Base-by-base conservation (phyloP, 2,797 vertebrate species). In the Schizopygopsis pylzovi region DNA sequence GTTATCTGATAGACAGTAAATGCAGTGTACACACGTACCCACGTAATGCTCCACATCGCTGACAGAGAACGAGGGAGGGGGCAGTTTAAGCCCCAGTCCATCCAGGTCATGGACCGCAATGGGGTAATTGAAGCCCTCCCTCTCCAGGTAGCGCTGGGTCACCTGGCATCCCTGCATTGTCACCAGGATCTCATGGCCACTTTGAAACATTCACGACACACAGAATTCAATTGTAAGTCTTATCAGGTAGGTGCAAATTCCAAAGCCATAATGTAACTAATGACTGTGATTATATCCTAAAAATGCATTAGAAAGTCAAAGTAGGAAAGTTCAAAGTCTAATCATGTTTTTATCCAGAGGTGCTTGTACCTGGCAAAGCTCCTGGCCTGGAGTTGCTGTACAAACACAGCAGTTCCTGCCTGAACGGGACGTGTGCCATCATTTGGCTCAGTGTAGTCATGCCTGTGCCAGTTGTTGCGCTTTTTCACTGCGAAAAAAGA, bases 381-480 rank as follows among this genome's bases (percentile, higher is more conserved):
- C 87, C 97, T 96, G 88, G 91, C 95, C 88, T 96, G 96, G 52
- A 99, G 95, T 84, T 98, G 93, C 91, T 95, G 96, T 85, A 99
- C 92, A 10, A 99, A 99, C 85, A 97, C 95, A 22, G 96, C 92
- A 6, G 98, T 99, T 61, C 98, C 98, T 18, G 98, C 97, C 90
- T 99, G 98, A 88, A 99, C 97, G 0, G 97, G 98, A 87, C 95
- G 97, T 56, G 94, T 95, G 83, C 97, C 96, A 45, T 98, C 96
- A 20, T 98, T 95, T 22, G 93, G 87, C 91, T 99, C 98, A 0
- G 98, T 99, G 95, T 99, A 99, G 91, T 99, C 98, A n/a, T 99
- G 98, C 77, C 98, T 95, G 91, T 99, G 98, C 97, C 97, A 98
- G 94, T 99, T 99, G 91, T 96, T 97, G 86, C 97, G 96, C 93